These are phyloP conservation scores for Myotis davidii DNA, from an alignment of 2,113 vertebrate genomes.

Conservation along the genomic window DNA sequence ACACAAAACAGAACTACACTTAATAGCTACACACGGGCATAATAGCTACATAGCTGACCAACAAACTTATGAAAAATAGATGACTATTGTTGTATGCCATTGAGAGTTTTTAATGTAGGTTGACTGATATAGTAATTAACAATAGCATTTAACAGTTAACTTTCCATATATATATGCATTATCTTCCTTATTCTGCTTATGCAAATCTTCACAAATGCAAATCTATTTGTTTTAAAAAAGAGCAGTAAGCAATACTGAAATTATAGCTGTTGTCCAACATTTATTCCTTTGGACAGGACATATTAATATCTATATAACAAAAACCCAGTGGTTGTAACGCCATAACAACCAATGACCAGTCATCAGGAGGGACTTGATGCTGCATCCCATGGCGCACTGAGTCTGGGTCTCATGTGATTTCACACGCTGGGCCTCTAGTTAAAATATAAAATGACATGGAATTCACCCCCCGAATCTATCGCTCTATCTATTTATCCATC, in stretches of 20 bases:
- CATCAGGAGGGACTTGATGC: too few species aligned
- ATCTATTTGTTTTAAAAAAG: not conserved
- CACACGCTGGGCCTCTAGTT: too few species aligned
- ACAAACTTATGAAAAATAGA: not conserved
- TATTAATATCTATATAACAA: not conserved
- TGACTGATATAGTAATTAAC: not conserved
- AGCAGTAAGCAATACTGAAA: not conserved
- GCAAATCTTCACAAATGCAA: not conserved
- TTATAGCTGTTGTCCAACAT: not conserved
- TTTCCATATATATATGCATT: not conserved
- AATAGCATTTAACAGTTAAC: not conserved
- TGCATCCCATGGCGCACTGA: too few species aligned
- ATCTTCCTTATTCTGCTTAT: not conserved
- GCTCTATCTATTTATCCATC: not conserved
- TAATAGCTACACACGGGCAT: not conserved
- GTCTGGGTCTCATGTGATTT: too few species aligned
- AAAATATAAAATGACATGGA: not conserved
- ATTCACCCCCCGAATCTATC: not conserved
- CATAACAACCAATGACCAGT: too few species aligned
- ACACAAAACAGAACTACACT: not conserved
- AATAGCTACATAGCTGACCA: not conserved
- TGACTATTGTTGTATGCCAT: not conserved
- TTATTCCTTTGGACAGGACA: not conserved
- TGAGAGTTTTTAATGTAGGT: not conserved
- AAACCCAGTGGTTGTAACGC: too few species aligned